These are phyloP conservation scores for Menidia beryllina DNA, from an alignment of 2,113 vertebrate genomes.

Conservation along the genomic window DNA sequence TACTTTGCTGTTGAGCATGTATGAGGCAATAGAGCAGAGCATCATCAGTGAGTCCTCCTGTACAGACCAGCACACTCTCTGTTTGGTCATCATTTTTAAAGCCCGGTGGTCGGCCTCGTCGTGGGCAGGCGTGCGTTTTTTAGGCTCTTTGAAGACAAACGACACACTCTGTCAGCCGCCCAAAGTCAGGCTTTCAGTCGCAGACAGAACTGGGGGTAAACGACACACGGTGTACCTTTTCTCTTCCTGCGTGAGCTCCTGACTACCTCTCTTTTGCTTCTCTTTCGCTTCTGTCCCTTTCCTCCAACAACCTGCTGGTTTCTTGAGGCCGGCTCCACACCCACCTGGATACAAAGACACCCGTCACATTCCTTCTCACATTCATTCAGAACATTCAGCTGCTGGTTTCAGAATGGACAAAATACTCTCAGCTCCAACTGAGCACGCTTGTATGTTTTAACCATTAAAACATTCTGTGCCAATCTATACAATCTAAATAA, in stretches of 20 bases:
- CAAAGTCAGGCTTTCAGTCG: not conserved
- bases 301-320: slow-evolving; percentile 72
- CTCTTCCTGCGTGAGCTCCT: slow-evolving; percentile 64
- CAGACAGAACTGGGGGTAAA: fast-evolving
- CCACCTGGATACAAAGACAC: slow-evolving; percentile 38
- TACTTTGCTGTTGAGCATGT: slow-evolving; percentile 93
- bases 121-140: slow-evolving; percentile 78
- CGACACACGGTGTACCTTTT: slow-evolving; percentile 45
- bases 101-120: slow-evolving; percentile 92
- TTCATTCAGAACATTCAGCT: too few relatives aligned
- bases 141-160: slow-evolving; percentile 45
- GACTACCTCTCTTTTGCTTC: slow-evolving; percentile 58
- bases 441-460: too few relatives aligned
- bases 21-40: slow-evolving; percentile 91
- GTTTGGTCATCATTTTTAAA: slow-evolving; percentile 90
- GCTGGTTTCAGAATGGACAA: not conserved
- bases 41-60: slow-evolving; percentile 94
- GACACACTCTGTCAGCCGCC: not conserved
- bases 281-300: slow-evolving; percentile 69
- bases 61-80: slow-evolving; percentile 90
- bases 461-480: too few relatives aligned
- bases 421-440: too few relatives aligned
- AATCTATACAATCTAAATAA: not conserved
- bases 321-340: slow-evolving; percentile 57
- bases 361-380: too few relatives aligned